Evolutionary conservation across 2,888 invertebrate species (phyloP).

Genomic region (Podotricha telesiphe): DNA sequence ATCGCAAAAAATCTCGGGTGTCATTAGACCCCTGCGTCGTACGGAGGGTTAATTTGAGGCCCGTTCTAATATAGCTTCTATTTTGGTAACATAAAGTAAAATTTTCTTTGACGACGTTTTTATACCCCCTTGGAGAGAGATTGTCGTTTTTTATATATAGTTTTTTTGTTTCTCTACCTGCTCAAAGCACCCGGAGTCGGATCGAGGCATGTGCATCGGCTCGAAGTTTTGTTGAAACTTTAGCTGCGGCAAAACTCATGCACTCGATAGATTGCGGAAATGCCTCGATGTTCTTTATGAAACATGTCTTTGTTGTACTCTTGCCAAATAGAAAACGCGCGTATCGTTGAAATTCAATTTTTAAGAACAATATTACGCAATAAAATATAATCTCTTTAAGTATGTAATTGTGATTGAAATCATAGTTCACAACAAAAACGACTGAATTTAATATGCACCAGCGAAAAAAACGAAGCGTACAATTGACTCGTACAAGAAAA

Average conservation of each 20-base stretch:
- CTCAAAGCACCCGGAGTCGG: conserved; percentile 49
- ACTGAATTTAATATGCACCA: not conserved
- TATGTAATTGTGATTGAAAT: not conserved
- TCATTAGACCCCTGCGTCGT: conserved; percentile 74
- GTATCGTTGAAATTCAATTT: not conserved
- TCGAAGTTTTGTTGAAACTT: conserved; percentile 40
- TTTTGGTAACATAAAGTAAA: conserved; percentile 38
- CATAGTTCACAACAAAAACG: conserved; percentile 14
- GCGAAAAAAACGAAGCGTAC: conserved; percentile 7
- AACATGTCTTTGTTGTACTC: conserved; percentile 25
- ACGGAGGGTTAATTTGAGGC: conserved; percentile 34
- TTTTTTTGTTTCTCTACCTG: conserved; percentile 71
- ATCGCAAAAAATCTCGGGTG: conserved; percentile 62
- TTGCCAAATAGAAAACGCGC: conserved; percentile 27
- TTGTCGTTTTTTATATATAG: conserved; percentile 53
- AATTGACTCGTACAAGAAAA: conserved; percentile 11
- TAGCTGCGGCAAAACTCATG: conserved; percentile 36
- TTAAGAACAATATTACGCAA: not conserved
- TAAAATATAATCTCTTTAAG: not conserved
- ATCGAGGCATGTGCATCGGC: conserved; percentile 42
- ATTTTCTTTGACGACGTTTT: conserved; percentile 44
- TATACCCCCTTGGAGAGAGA: conserved; percentile 53
- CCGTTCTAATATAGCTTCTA: conserved; percentile 36
- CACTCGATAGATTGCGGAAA: conserved; percentile 40
- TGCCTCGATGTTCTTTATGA: conserved; percentile 34